Evolutionary conservation across 2,888 invertebrate species (phyloP), one percentile per base, ranked within the genome.

Genomic region (Rhorus exstirpatorius): DNA sequence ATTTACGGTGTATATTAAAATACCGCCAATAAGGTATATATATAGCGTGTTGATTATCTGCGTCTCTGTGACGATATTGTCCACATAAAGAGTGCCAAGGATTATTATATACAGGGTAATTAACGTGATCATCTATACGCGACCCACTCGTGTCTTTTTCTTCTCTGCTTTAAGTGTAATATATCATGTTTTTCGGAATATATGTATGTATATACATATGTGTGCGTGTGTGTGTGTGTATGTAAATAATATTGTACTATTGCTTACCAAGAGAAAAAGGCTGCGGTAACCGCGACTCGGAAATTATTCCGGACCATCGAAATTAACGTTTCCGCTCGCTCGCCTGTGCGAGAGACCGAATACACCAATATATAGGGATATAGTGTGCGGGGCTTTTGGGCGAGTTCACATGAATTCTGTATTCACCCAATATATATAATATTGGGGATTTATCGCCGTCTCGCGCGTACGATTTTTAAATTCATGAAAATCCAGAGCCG

Each of bases 291-390:
- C 82, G n/a, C n/a, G 79, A 72, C 71, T 76, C 71, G 79, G 74
- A 83, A 83, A 79, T 84, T 81, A 81, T 84, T 83, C 83, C 79
- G 67, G 78, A 81, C 81, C 78, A 81, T 81, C 83, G 80, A 76
- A 83, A 83, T 84, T 81, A 81, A 84, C 81, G 78, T 83, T 84
- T 84, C 81, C 80, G 83, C 63, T 77, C 72, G 74, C 58, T 60
- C 79, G 75, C 24, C 65, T 74, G 24, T 51, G 44, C 71, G 70
- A 63, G 61, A 74, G 49, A 68, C 68, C 55, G 41, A 35, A 72
- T 19, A 49, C 24, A 26, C 74, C 41, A 55, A 10, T 12, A 53
- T 75, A 14, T 41, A 19, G 38, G 55, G 65, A 10, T 12, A 53
- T 75, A 14, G 55, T 31, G 38, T 67, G 17, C 12, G 46, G 31